Conservation (phyloP, 1,140 invertebrate species). For the Rhizoglyphus robini region DNA sequence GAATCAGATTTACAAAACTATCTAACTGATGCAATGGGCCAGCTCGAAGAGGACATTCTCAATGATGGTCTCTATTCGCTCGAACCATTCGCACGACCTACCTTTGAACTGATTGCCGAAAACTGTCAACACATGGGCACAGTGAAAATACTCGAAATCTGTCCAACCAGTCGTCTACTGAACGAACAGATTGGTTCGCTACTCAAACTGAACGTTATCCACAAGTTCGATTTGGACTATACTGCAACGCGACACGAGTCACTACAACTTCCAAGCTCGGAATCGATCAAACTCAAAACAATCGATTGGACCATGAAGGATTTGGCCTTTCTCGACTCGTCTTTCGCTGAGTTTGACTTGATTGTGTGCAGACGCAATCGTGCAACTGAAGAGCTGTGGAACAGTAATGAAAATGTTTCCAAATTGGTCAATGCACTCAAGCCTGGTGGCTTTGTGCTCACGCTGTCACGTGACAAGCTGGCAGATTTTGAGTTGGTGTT, state of each 20-base stretch:
- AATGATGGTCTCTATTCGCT: background rate
- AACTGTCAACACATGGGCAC: background rate
- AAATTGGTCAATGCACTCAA: background rate
- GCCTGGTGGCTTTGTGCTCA: background rate
- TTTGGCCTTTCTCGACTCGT: background rate
- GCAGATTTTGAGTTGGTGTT: background rate
- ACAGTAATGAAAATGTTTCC: background rate
- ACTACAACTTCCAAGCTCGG: background rate
- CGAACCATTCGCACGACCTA: background rate
- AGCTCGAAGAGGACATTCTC: background rate
- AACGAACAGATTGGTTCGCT: background rate
- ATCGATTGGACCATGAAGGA: conserved; percentile 1
- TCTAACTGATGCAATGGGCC: no score
- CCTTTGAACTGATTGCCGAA: conserved; percentile 5
- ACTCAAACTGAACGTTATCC: background rate
- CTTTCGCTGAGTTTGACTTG: background rate
- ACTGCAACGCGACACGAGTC: background rate
- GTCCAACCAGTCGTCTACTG: background rate
- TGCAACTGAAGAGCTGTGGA: background rate
- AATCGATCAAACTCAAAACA: background rate
- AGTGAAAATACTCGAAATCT: background rate
- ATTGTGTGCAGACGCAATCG: background rate
- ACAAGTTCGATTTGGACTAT: conserved; percentile 7
- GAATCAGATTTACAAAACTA: no score
- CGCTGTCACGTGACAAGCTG: background rate